Conservation (phyloP, 2,797 vertebrate species). For the Chloroceryle amazona region DNA sequence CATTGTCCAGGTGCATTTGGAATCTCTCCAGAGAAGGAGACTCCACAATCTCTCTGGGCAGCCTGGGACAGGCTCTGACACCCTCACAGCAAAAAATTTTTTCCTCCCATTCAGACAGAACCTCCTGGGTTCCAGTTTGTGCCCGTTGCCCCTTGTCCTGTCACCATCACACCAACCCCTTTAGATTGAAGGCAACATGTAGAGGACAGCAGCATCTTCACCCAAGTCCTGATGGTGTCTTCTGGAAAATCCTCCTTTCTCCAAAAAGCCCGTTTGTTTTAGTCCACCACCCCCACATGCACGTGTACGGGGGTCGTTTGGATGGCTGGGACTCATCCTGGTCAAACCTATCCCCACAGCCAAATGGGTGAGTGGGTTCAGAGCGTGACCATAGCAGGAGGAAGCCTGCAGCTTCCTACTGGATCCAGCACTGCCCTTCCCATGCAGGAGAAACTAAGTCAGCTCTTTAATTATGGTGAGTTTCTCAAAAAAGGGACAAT, state of each 20-base stretch:
- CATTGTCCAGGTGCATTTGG: background rate
- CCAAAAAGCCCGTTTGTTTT: background rate
- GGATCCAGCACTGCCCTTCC: background rate
- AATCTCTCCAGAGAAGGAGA: no score
- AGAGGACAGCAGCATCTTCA: background rate
- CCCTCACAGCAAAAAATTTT: background rate
- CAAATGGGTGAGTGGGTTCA: rapidly evolving
- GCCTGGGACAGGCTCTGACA: no score
- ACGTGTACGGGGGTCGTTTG: rapidly evolving
- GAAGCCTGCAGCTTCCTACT: background rate
- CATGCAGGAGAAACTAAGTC: rapidly evolving
- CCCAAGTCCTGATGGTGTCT: background rate
- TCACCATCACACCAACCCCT: background rate
- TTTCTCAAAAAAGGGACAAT: background rate
- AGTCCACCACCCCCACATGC: rapidly evolving
- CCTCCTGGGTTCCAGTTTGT: background rate
- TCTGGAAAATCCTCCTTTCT: background rate
- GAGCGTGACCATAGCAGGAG: background rate
- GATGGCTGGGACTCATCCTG: background rate
- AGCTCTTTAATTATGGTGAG: background rate
- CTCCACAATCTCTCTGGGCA: no score
- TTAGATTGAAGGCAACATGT: rapidly evolving
- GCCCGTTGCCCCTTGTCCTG: background rate
- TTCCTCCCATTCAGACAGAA: background rate
- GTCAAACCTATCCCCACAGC: background rate